phyloP scores from a whole-genome alignment of 2,888 invertebrate genomes.

The Blastobasis adustella region DNA sequence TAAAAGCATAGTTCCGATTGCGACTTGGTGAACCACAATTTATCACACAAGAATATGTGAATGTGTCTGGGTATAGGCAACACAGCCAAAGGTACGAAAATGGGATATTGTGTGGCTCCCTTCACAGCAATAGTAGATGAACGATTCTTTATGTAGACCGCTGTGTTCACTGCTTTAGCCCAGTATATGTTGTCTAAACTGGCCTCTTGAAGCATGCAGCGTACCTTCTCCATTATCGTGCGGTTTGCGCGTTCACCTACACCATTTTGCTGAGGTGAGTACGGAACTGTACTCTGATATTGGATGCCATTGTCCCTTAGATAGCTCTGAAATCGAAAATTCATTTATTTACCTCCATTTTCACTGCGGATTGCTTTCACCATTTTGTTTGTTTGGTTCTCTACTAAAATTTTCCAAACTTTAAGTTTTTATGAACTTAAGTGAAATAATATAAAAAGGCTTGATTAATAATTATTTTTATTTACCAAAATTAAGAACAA shows the following conservation, averaged over 20 bases:
- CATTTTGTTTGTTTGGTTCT: slow-evolving; percentile 11
- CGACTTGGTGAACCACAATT: slow-evolving; percentile 13
- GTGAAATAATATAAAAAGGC: too few species aligned
- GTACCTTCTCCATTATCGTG: slow-evolving; percentile 8
- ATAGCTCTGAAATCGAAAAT: slow-evolving; percentile 13
- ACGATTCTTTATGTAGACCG: slow-evolving; percentile 11
- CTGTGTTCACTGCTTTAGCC: slow-evolving; percentile 4
- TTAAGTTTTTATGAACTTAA: too few species aligned
- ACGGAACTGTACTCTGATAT: slow-evolving; percentile 13
- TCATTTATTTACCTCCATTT: slow-evolving; percentile 17
- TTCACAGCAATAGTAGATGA: slow-evolving; percentile 8
- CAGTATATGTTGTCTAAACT: not conserved
- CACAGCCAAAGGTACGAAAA: slow-evolving; percentile 16
- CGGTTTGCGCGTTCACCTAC: slow-evolving; percentile 10
- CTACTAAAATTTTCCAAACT: too few species aligned
- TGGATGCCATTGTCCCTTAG: slow-evolving; percentile 12
- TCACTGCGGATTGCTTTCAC: slow-evolving; percentile 12
- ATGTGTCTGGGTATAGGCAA: slow-evolving; percentile 11
- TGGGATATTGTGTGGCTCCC: slow-evolving; percentile 7
- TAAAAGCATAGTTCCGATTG: slow-evolving; percentile 14
- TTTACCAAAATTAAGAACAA: too few species aligned
- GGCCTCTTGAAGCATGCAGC: not conserved
- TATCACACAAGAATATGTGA: slow-evolving; percentile 17
- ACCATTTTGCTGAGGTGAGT: slow-evolving; percentile 10
- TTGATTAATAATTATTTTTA: too few species aligned